Base-by-base conservation (phyloP, 2,888 invertebrate genomes). In the Ichneumon xanthorius region DNA sequence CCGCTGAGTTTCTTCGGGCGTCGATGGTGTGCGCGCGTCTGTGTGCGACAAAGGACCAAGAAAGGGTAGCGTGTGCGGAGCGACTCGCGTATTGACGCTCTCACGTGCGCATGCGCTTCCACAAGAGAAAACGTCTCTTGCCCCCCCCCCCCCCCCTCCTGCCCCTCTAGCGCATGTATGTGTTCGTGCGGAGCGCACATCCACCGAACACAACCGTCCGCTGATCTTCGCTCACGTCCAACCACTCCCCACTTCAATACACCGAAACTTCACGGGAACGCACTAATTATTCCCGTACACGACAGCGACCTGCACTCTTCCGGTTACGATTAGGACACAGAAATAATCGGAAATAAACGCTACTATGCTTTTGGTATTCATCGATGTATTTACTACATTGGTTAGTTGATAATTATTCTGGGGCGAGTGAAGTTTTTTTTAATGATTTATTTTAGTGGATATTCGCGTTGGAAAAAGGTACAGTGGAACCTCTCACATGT, bases 51-150 rank as follows among this genome's bases (percentile, higher is more conserved):
- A 89, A 89, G 89, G 88, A 89, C 84, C 89, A 88, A 87, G 91
- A 91, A 92, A 92, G 91, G 92, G 92, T 92, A 90, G 91, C 89
- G 89, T 89, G 89, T 88, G 80, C 84, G 89, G 89, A 89, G 77
- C 68, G 81, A 90, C 82, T 86, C 89, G 85, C 90, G 93, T 93
- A 93, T 93, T 93, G 93, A 93, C 93, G 93, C 91, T 92, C 90
- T 88, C 89, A 88, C 86, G 85, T 33, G 90, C 92, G 93, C 93
- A 92, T 91, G 93, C 93, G 93, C 92, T 61, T 14, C 67, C 77
- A 76, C 72, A 45, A 53, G 78, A 50, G 81, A 73, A 80, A 80
- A 80, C 76, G 76, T 82, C 78, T 88, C 77, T 84, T 87, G 79
- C 80, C 84, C 87, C 85, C 61, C 22, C 55, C 55, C 9, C 40